Conservation (phyloP, 2,113 vertebrate species). For the Lepus europaeus region DNA sequence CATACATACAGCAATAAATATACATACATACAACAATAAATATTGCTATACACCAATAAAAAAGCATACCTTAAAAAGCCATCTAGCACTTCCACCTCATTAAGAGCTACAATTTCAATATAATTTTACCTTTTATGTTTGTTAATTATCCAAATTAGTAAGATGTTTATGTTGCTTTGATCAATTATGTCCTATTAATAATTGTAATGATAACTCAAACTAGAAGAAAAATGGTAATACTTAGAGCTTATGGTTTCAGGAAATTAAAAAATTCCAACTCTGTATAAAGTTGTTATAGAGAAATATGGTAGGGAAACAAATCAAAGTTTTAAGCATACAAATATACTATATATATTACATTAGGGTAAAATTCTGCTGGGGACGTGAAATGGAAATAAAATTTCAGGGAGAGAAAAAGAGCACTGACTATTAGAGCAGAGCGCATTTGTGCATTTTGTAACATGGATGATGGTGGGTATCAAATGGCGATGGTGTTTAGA, state of each 20-base stretch:
- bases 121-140: constrained; percentile 51
- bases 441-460: not conserved
- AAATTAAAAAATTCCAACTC: constrained; percentile 65
- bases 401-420: constrained; percentile 31
- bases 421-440: constrained; percentile 5
- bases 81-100: not conserved
- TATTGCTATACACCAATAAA: not conserved
- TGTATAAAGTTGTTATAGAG: constrained; percentile 9
- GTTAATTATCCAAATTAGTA: constrained; percentile 28
- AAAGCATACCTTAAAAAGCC: not conserved
- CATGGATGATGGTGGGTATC: not conserved
- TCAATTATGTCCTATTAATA: not conserved
- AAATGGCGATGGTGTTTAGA: constrained; percentile 50
- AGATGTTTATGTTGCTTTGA: constrained; percentile 12
- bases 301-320: constrained; percentile 37
- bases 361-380: not conserved
- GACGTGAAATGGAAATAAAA: constrained; percentile 52
- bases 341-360: constrained; percentile 34
- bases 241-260: constrained; percentile 51
- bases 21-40: too few species aligned
- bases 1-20: too few species aligned
- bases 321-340: constrained; percentile 14
- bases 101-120: not conserved
- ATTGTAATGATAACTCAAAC: constrained; percentile 34
- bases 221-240: constrained; percentile 48